Evolutionary conservation across 2,888 invertebrate species (phyloP), one percentile per base, ranked within the genome.

Genomic region (Cartodere bifasciata): DNA sequence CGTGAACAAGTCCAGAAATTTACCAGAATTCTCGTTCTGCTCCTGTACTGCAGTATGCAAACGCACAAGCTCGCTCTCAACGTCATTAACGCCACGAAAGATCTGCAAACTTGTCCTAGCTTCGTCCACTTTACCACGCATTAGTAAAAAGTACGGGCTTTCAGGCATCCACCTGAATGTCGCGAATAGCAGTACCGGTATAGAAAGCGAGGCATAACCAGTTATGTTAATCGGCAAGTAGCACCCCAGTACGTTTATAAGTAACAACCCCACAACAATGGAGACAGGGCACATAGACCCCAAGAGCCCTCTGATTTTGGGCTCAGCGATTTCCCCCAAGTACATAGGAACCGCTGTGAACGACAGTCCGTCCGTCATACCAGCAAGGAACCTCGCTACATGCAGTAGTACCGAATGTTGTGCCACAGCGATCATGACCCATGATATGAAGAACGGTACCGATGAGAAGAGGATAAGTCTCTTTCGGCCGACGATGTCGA

Each of bases 401-500:
- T 72, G 72, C 3, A 75, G 58, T 17, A 69, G 47, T 14, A 62
- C 53, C 2, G 72, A 65, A 3, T 67, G 67, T 34, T 64, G 61
- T 16, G 75, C 73, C 14, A 65, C 52, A 35, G 72, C 70, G 41
- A 76, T 65, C 42, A 74, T 55, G 14, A 75, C 52, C 76, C 76
- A 78, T 35, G 74, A 70, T 16, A 70, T 32, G 39, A 71, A 67
- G 43, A 74, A 67, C 0, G 76, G 72, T 3, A 75, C 45, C 0
- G 73, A 70, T 9, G 72, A 66, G 16, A 71, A 49, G n/a, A 76
- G 59, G 9, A 77, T 61, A 15, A 72, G 68, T 5, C 63, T 65
- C 49, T 76, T 77, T 7, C 78, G 64, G 11, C 79, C 79, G 36
- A 72, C 64, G 39, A 63, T 61, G 50, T 78, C 74, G 26, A 75